Conservation (phyloP, 2,888 invertebrate genomes). For the Dryadula phaetusa region DNA sequence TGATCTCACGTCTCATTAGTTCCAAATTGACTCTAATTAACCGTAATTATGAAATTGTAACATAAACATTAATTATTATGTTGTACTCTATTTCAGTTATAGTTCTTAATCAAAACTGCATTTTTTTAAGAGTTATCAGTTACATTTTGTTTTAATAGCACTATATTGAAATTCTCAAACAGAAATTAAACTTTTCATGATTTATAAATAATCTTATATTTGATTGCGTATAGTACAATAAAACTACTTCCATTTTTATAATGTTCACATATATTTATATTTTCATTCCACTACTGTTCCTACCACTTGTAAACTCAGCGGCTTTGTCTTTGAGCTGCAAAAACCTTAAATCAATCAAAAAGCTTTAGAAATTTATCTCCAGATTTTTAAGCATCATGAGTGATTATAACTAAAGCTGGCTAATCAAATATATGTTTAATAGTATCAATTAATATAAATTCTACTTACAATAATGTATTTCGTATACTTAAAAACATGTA, state of each 20-base stretch:
- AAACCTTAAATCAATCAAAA: conserved; percentile 18
- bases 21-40: conserved; percentile 28
- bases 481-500: not conserved
- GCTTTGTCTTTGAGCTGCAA: not conserved
- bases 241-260: not conserved
- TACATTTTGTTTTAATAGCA: not conserved
- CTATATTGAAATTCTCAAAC: not conserved
- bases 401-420: not conserved
- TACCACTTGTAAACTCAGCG: conserved; percentile 9
- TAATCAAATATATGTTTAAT: not conserved
- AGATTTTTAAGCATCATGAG: not conserved
- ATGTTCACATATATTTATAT: not conserved
- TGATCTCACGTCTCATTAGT: conserved; percentile 29
- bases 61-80: not conserved
- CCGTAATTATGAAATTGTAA: conserved; percentile 4
- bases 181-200: not conserved
- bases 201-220: not conserved
- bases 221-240: not conserved
- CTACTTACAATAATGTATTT: not conserved
- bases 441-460: not conserved
- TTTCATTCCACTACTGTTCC: no score
- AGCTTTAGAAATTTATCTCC: conserved; percentile 10
- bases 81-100: not conserved
- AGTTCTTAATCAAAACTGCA: no score
- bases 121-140: no score